Base-by-base conservation (phyloP, 2,888 invertebrate genomes). In the Branchellion lobata region DNA sequence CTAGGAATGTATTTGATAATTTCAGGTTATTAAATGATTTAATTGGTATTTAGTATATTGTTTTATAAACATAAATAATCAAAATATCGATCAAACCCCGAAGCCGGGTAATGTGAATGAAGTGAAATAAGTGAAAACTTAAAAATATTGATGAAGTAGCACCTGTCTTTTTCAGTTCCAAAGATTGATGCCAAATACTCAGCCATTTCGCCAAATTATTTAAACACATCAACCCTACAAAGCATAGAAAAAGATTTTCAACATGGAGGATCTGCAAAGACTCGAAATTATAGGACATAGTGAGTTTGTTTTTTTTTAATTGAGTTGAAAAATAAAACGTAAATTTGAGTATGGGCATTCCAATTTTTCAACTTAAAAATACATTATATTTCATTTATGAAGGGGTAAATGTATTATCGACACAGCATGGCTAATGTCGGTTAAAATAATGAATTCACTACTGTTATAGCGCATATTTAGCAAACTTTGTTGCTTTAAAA, bases 111-210 rank as follows among this genome's bases (percentile, higher is more conserved):
- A n/a, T n/a, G n/a, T 47, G 47, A 47, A 47, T 47, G n/a, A 65
- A 65, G 5, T 29, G 29, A 33, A n/a, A 69, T 69, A 31, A 29
- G 29, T 69, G 14, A 33, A 33, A 29, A 3, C 5, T 69, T 69
- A 8, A 8, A 8, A 29, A 34, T 29, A 69, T 69, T 69, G 2
- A 69, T 3, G 11, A 65, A 65, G 24, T 65, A 24, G 29, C 79
- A 83, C 83, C 83, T 83, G 69, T 83, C 83, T 74, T 83, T 83
- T 61, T 83, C 83, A 31, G 83, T 83, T 24, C 83, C 83, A 74
- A 83, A 83, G 76, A 83, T 83, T 18, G 83, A 82, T 68, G 83
- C 83, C 36, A 83, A 51, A 80, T 83, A 83, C 72, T 83, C 83
- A 57, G 83, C 83, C 83, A 83, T 83, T n/a, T 57, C 24, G 24